Conservation (phyloP, 2,113 vertebrate species). For the Oreamnos americanus region DNA sequence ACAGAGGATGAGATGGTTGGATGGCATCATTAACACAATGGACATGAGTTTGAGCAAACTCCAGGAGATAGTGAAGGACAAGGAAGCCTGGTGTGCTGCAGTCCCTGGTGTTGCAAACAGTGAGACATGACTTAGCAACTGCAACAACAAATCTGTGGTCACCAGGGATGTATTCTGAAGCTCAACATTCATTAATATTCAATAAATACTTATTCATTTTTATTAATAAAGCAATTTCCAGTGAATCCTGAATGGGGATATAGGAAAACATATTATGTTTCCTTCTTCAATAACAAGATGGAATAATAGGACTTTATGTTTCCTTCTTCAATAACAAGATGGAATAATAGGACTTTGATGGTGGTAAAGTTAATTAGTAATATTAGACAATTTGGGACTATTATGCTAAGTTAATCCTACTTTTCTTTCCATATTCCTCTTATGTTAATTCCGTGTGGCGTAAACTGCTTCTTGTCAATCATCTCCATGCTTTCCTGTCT, state of each 20-base stretch:
- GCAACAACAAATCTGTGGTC: background rate
- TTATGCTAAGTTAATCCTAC: background rate
- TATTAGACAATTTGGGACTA: background rate
- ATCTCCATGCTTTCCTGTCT: background rate
- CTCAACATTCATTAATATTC: background rate
- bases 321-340: background rate
- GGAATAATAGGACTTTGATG: background rate
- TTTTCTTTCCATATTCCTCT: background rate
- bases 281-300: background rate
- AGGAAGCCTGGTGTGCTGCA: background rate
- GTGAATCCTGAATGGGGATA: background rate
- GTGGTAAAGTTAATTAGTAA: background rate
- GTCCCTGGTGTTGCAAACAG: background rate
- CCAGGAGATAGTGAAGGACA: background rate
- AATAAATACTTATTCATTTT: background rate
- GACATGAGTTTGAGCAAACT: background rate
- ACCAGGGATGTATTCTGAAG: background rate
- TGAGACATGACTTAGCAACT: background rate
- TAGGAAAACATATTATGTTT: background rate
- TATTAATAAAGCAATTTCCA: background rate
- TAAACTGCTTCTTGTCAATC: background rate
- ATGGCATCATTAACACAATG: background rate
- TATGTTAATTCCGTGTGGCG: background rate
- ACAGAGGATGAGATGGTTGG: background rate
- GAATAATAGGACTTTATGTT: background rate